Percentiles rank a stretch among this genome's conserved stretches.
These are phyloP conservation scores for Conus betulinus DNA, from an alignment of 1,140 invertebrate genomes.

Conservation along the genomic window DNA sequence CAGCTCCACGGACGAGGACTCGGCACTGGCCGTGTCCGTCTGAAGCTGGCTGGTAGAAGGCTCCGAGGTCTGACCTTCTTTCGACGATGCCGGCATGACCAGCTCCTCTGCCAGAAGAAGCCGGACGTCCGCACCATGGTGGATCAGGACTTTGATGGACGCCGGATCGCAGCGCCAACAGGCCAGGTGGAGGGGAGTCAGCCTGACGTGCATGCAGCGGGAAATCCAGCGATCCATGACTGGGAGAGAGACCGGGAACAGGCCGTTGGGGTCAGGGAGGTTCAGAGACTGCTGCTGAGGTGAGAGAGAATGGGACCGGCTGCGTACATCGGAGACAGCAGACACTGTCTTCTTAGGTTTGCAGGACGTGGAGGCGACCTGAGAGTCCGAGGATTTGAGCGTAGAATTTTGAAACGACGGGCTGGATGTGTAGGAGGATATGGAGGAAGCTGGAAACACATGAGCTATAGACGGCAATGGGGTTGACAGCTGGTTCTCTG, in stretches of 20 bases:
- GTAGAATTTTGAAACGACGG: too few species aligned
- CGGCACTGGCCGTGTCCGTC: neutral
- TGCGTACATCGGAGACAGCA: neutral
- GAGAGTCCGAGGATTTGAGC: too few species aligned
- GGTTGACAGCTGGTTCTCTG: too few species aligned
- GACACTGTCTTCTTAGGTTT: too few species aligned
- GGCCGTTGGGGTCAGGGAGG: slow-evolving; percentile 13
- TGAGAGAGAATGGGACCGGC: neutral
- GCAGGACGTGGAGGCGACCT: too few species aligned
- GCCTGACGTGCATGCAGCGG: slow-evolving; percentile 23
- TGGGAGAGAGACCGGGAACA: slow-evolving; percentile 28
- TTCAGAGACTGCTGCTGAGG: neutral
- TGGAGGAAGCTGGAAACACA: too few species aligned
- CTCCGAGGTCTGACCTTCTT: neutral
- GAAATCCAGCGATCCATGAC: slow-evolving; percentile 42
- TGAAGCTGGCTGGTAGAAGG: neutral
- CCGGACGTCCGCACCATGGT: slow-evolving; percentile 38
- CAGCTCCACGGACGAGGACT: neutral
- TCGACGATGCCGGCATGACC: neutral
- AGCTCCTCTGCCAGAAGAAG: slow-evolving; percentile 23
- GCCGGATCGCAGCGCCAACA: slow-evolving; percentile 40
- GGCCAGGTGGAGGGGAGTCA: slow-evolving; percentile 37
- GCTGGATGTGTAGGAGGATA: too few species aligned
- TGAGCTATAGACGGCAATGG: too few species aligned
- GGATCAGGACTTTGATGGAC: slow-evolving; percentile 28